Conservation (phyloP, 2,797 vertebrate genomes). For the Psittacula derbiana region DNA sequence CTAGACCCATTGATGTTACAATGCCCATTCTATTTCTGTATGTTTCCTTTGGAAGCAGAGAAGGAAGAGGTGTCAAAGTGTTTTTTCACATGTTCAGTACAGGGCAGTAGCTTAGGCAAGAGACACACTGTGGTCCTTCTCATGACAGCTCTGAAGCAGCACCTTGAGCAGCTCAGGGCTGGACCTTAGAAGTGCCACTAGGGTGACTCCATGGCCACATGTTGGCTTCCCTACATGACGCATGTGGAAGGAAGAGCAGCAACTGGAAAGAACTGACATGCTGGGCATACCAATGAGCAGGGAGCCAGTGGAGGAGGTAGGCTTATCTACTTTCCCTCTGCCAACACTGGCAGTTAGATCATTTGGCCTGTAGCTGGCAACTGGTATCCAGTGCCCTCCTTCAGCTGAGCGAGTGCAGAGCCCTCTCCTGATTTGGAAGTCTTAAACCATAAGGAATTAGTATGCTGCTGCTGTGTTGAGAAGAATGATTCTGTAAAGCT, state of each 20-base stretch:
- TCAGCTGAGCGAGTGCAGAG: not conserved
- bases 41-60: not conserved
- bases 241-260: rapidly evolving
- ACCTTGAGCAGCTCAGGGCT: not conserved
- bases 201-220: not conserved
- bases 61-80: not conserved
- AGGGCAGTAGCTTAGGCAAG: not conserved
- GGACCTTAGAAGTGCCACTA: not conserved
- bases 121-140: not conserved
- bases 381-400: not conserved
- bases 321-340: not conserved
- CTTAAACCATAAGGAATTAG: not conserved
- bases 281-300: not conserved
- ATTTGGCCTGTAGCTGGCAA: not conserved
- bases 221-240: not conserved
- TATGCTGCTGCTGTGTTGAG: not conserved
- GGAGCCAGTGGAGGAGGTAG: not conserved
- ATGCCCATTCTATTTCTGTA: not conserved
- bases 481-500: not conserved
- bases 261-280: not conserved
- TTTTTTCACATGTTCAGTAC: not conserved
- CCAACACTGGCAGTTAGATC: not conserved
- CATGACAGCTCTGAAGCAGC: not conserved
- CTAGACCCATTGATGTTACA: not conserved
- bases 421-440: not conserved